A percentile compares a stretch with the other conserved stretches of the same genome.
phyloP scores from a whole-genome alignment of 2,113 vertebrate genomes.

The Forbesichthys agassizii region DNA sequence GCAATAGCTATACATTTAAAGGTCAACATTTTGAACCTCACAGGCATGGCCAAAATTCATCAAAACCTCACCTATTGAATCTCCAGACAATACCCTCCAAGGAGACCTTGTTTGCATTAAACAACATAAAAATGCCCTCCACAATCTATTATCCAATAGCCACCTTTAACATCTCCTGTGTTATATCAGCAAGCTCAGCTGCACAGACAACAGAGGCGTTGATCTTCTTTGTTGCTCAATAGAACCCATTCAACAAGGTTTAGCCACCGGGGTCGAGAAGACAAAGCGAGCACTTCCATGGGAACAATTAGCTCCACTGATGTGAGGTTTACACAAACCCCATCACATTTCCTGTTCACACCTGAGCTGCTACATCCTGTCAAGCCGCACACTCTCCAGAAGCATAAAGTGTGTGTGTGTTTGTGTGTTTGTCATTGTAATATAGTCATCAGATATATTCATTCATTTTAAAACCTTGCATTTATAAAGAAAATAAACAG shows the following conservation, averaged over 20 bases:
- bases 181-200: slow-evolving; percentile 60
- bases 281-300: slow-evolving; percentile 51
- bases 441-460: not conserved
- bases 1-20: not conserved
- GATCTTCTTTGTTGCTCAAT: slow-evolving; percentile 65
- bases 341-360: slow-evolving; percentile 49
- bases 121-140: slow-evolving; percentile 55
- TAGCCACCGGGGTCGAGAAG: slow-evolving; percentile 50
- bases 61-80: slow-evolving; percentile 38
- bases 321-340: slow-evolving; percentile 40
- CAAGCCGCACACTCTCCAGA: slow-evolving; percentile 19
- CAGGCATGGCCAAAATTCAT: slow-evolving; percentile 24
- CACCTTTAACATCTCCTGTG: slow-evolving; percentile 32
- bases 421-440: not conserved
- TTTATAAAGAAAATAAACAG: too few relatives aligned
- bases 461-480: too few relatives aligned
- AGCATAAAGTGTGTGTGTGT: slow-evolving; percentile 1
- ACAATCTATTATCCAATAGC: slow-evolving; percentile 59
- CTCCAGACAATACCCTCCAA: slow-evolving; percentile 37
- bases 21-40: slow-evolving; percentile 23
- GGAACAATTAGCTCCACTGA: slow-evolving; percentile 60
- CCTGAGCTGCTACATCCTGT: slow-evolving; percentile 30
- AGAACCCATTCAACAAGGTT: slow-evolving; percentile 58
- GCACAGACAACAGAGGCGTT: slow-evolving; percentile 51
- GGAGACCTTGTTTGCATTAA: slow-evolving; percentile 60